These are phyloP conservation scores for Mormoops blainvillei DNA, from an alignment of 2,113 vertebrate species.

Conservation along the genomic window DNA sequence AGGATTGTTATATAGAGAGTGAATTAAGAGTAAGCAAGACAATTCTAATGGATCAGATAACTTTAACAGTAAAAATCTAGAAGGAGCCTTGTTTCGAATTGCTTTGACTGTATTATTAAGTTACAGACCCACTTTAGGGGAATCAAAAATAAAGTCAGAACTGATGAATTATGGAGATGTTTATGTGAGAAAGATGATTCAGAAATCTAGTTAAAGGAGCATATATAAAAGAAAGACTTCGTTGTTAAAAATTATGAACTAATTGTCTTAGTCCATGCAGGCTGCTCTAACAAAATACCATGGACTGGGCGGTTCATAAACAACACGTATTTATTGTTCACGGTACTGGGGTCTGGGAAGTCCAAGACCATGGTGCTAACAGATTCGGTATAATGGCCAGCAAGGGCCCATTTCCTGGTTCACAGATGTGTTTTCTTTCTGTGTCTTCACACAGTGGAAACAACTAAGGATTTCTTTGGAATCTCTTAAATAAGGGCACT, in stretches of 20 bases:
- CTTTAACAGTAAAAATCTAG: neutral
- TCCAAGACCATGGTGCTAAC: neutral
- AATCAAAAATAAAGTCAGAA: neutral
- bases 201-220: neutral
- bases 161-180: neutral
- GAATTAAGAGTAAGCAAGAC: neutral
- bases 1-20: neutral
- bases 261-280: neutral
- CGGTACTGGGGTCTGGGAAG: neutral
- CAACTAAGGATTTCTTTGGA: neutral
- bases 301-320: neutral
- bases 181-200: neutral
- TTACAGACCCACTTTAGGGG: neutral
- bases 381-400: no score
- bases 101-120: neutral
- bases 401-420: neutral
- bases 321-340: neutral
- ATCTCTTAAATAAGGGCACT: neutral
- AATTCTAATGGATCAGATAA: neutral
- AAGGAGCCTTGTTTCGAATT: neutral
- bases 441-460: neutral
- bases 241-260: neutral
- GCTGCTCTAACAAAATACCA: neutral
- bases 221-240: neutral
- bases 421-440: neutral